These are phyloP conservation scores for Sarcophaga subvicina DNA, from an alignment of 2,888 invertebrate genomes.

Conservation along the genomic window DNA sequence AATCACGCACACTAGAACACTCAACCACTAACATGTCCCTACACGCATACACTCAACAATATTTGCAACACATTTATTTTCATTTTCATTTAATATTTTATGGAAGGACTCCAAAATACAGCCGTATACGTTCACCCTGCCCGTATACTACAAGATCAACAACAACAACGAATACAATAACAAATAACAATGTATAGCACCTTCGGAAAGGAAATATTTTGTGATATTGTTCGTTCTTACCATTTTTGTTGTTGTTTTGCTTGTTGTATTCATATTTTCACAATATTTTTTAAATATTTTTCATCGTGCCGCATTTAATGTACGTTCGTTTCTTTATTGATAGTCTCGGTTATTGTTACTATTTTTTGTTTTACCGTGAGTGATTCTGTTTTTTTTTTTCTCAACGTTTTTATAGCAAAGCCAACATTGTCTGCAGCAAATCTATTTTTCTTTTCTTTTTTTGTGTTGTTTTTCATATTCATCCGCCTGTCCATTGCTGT, in stretches of 20 bases:
- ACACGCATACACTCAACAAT: slow-evolving; percentile 16
- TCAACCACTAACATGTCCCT: neutral
- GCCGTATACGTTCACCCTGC: neutral
- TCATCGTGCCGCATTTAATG: too few relatives aligned
- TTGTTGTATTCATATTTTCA: too few relatives aligned
- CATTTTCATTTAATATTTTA: slow-evolving; percentile 41
- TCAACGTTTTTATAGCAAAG: slow-evolving; percentile 22
- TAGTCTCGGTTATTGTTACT: slow-evolving; percentile 26
- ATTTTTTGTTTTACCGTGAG: slow-evolving; percentile 15
- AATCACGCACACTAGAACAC: slow-evolving; percentile 25
- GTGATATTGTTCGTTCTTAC: too few relatives aligned
- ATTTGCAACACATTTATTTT: slow-evolving; percentile 46
- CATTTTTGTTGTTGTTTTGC: too few relatives aligned
- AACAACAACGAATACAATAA: too few relatives aligned
- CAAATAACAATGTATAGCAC: too few relatives aligned
- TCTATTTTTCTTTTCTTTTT: too few relatives aligned
- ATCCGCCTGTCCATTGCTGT: neutral
- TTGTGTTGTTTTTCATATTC: neutral
- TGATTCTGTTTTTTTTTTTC: slow-evolving; percentile 23
- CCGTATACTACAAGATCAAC: slow-evolving; percentile 15
- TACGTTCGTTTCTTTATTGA: slow-evolving; percentile 21
- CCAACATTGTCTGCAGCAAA: slow-evolving; percentile 15
- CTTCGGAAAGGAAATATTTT: too few relatives aligned
- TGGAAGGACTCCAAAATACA: neutral
- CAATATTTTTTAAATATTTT: too few relatives aligned